Evolutionary conservation across 2,113 vertebrate species (phyloP), one percentile per base, ranked within the genome.

Genomic region (Pholis gunnellus): DNA sequence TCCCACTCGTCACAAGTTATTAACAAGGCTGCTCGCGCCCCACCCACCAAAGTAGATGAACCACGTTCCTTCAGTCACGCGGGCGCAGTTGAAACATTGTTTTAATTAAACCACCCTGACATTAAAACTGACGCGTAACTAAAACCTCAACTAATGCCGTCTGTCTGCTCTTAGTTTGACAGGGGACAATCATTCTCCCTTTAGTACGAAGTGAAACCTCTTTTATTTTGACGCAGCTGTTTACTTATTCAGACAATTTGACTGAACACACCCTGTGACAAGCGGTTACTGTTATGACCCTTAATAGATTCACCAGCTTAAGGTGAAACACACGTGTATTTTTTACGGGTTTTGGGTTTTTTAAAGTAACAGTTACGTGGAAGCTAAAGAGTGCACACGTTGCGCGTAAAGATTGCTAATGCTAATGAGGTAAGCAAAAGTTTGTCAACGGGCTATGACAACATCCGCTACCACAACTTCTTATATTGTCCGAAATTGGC

Each of bases 21-120:
- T 0, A 60, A 3, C 0, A 36, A 38, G 25, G n/a, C 73, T 36
- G 29, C 36, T 68, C 69, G 48, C 31, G 27, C 69, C 46, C 54
- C 38, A 31, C 31, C 54, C 38, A 36, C 56, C 63, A n/a, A 75
- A 70, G 73, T 17, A 46, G n/a, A 75, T 36, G 27, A 3, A 31
- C 1, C 29, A 31, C 29, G 46, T 42, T 36, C 6, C 6, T 4
- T 10, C 13, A 70, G 82, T 90, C 79, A 91, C 82, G 82, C 50
- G 67, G n/a, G 8, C 2, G 2, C 10, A 36, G 10, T 72, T 46
- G 8, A 9, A 36, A 2, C 9, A 29, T 5, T 9, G 20, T 4
- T 20, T 54, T 20, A 34, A 34, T 34, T 18, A 48, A 48, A 48
- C 15, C 46, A 3, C 1, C 29, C 9, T 2, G 27, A 54, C 31